These are phyloP conservation scores for Sorex fumeus DNA, from an alignment of 2,113 vertebrate species.

Conservation along the genomic window DNA sequence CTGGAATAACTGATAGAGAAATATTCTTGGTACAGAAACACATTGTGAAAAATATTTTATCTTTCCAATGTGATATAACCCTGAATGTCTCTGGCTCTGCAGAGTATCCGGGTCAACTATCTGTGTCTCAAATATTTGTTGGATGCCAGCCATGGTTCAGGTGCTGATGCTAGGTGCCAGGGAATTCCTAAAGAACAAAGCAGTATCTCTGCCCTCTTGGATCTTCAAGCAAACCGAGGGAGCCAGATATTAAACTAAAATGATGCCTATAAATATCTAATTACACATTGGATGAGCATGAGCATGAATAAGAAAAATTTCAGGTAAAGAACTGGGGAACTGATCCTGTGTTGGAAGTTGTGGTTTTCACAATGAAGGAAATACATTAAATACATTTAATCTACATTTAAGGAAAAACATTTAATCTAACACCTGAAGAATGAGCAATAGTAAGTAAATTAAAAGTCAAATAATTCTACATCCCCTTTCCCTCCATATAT, in stretches of 20 bases:
- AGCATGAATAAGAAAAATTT: not conserved
- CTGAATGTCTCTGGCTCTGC: not conserved
- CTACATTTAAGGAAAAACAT: not conserved
- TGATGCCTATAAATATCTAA: not conserved
- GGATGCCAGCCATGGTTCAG: not conserved
- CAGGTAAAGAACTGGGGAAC: not conserved
- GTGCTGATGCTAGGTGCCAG: not conserved
- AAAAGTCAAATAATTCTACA: not conserved
- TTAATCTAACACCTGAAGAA: not conserved
- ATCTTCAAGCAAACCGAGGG: not conserved
- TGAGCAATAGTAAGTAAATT: not conserved
- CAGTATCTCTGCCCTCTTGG: not conserved
- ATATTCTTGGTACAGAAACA: not conserved
- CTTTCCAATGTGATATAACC: not conserved
- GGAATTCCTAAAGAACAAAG: not conserved
- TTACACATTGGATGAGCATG: not conserved
- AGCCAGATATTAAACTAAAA: slow-evolving; percentile 7
- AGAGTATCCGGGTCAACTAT: accelerated
- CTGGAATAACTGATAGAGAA: not conserved
- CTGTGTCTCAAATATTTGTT: not conserved
- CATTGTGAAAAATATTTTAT: not conserved
- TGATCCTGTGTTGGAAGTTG: too few relatives aligned
- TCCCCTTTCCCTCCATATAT: not conserved
- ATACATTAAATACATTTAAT: not conserved
- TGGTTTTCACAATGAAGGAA: not conserved